Evolutionary conservation across 2,797 vertebrate genomes (phyloP).

Genomic region (Eulemur coronatus): DNA sequence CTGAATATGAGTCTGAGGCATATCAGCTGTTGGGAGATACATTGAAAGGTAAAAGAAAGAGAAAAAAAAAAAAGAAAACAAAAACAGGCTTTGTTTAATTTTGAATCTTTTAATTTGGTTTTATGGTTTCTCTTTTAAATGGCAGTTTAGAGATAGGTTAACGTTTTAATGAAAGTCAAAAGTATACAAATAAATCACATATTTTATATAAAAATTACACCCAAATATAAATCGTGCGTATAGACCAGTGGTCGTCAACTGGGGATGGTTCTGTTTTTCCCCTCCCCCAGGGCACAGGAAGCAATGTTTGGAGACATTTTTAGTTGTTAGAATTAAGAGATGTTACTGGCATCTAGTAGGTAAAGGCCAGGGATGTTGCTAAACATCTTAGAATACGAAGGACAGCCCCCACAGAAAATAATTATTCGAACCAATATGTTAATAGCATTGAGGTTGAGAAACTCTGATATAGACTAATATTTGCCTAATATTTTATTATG

Average conservation of each 20-base stretch:
- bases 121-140: background rate
- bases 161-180: conserved; percentile 43
- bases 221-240: background rate
- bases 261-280: background rate
- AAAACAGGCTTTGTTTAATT: background rate
- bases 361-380: background rate
- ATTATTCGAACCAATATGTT: background rate
- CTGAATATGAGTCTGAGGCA: conserved; percentile 57
- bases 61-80: background rate
- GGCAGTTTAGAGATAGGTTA: background rate
- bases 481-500: background rate
- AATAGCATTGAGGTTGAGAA: background rate
- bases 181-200: background rate
- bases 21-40: conserved; percentile 59
- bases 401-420: background rate
- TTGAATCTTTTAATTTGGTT: conserved; percentile 22
- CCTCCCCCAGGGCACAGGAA: background rate
- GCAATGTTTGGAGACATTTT: background rate
- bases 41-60: conserved; percentile 81
- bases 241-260: background rate
- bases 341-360: background rate
- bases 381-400: background rate
- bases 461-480: background rate
- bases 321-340: background rate
- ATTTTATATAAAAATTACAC: background rate